A percentile compares a stretch with the other conserved stretches of the same genome.
These are phyloP conservation scores for Chitala chitala DNA, from an alignment of 2,113 vertebrate species.

Conservation along the genomic window DNA sequence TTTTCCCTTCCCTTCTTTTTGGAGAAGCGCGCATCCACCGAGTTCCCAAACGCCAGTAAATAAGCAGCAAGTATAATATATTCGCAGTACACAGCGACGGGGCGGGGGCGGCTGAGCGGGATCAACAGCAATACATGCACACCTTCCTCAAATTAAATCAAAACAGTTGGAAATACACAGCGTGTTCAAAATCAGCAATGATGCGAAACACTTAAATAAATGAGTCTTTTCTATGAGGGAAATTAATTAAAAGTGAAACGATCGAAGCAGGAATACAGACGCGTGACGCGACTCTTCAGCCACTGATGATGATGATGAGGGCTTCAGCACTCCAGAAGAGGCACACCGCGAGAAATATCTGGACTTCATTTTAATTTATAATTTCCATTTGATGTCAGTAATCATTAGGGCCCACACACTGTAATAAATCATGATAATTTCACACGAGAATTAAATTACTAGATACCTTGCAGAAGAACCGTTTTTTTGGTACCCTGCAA, in stretches of 20 bases:
- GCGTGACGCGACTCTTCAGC: slow-evolving; percentile 25
- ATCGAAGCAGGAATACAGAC: background rate
- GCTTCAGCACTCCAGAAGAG: slow-evolving; percentile 54
- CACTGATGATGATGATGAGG: slow-evolving; percentile 49
- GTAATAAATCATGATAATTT: slow-evolving; percentile 99
- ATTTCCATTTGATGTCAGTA: slow-evolving; percentile 94
- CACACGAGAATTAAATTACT: slow-evolving; percentile 97
- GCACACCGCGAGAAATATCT: slow-evolving; percentile 75
- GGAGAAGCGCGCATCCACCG: slow-evolving; percentile 11
- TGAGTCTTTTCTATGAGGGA: background rate
- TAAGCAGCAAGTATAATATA: background rate
- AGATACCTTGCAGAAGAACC: slow-evolving; percentile 86
- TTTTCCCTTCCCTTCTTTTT: slow-evolving; percentile 38
- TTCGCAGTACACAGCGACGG: background rate
- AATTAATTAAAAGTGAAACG: slow-evolving; percentile 23
- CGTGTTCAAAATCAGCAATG: background rate
- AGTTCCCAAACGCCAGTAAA: too few relatives aligned
- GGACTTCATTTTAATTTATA: slow-evolving; percentile 87
- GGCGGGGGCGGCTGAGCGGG: background rate
- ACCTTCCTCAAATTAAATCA: slow-evolving; percentile 11
- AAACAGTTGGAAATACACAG: slow-evolving; percentile 6
- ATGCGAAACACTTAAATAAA: slow-evolving; percentile 7
- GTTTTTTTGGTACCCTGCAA: slow-evolving; percentile 88
- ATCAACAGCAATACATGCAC: background rate
- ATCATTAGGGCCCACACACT: slow-evolving; percentile 93